Base-by-base conservation (phyloP, 2,113 vertebrate genomes). In the Elaphurus davidianus region DNA sequence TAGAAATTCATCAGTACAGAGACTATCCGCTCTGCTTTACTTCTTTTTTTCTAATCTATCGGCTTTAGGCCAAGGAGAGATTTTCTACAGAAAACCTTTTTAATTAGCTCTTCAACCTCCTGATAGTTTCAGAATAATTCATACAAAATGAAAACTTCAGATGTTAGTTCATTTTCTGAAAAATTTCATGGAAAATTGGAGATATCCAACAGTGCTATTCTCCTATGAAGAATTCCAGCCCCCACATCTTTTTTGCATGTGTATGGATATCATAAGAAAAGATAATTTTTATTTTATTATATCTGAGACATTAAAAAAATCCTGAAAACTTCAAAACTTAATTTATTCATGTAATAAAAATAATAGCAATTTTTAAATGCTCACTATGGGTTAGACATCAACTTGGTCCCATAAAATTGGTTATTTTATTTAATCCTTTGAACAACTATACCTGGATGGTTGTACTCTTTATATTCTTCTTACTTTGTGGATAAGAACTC, bases 91-190 rank as follows among this genome's bases (percentile, higher is more conserved):
- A 83, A 71, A 96, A 94, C 0, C 50, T 86, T 83, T 78, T 90
- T 92, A 94, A 94, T 92, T 95, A 97, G 52, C 9, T 54, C 30
- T 62, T 64, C 28, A 62, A 28, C 12, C 17, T 96, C 33, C 14
- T 90, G 52, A 79, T 62, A 87, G 21, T 84, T 84, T 95, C 15
- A 90, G 23, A 91, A 64, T 79, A 87, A 84, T 84, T 90, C 57
- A 87, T 64, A 60, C 43, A 55, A 82, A 94, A 67, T 94, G 43
- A 93, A 84, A 86, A 90, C 36, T 76, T 94, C 45, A 88, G 91
- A 45, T 84, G 28, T 78, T 6, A 64, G 55, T 83, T 96, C 6
- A 67, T 30, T 87, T 84, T 90, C 33, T 74, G 40, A n/a, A 94
- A 90, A 83, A 60, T 43, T 21, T 54, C 55, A 67, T 33, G 13